Base-by-base conservation (phyloP, 2,888 invertebrate species). In the Orthosia gracilis region DNA sequence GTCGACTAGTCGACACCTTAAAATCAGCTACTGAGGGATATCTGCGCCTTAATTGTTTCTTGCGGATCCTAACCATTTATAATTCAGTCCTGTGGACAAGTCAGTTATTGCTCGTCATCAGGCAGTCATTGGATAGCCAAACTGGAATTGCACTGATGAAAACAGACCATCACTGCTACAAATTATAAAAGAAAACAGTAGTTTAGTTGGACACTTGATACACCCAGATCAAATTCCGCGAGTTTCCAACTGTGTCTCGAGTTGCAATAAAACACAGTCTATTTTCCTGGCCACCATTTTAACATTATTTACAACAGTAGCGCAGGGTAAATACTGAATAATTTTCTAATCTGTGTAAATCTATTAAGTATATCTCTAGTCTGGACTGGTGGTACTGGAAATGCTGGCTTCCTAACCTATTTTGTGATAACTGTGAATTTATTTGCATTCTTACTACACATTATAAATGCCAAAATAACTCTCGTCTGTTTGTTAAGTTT, bases 311-410 rank as follows among this genome's bases (percentile, higher is more conserved):
- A 84, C 75, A 78, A 76, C 81, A 84, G 85, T 84, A 76, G 83
- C 71, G 49, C 12, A 80, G 82, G 76, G 85, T 84, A 89, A 86
- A 84, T 50, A 63, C 68, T 82, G 84, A 80, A 88, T 89, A 86
- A 87, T 87, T 88, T 89, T 89, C 83, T 86, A 87, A 89, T 89
- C 79, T 82, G 73, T 80, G 76, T 82, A 83, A 81, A 85, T 85
- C 79, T 76, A 63, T 66, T 65, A 49, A 49, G 71, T 64, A 45
- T 69, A 72, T 80, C 76, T 49, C 58, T 40, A 54, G 50, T 47
- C 65, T 47, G 68, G 71, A 83, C 86, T 80, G 74, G 84, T 86
- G 21, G 73, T 69, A 77, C 82, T 82, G 45, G 77, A 59, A 71
- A 74, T 75, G 67, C 57, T 71, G 74, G 52, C 78, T 87, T 76